Evolutionary conservation across 2,113 vertebrate genomes (phyloP), one percentile per base, ranked within the genome.

Genomic region (Porphyrio hochstetteri): DNA sequence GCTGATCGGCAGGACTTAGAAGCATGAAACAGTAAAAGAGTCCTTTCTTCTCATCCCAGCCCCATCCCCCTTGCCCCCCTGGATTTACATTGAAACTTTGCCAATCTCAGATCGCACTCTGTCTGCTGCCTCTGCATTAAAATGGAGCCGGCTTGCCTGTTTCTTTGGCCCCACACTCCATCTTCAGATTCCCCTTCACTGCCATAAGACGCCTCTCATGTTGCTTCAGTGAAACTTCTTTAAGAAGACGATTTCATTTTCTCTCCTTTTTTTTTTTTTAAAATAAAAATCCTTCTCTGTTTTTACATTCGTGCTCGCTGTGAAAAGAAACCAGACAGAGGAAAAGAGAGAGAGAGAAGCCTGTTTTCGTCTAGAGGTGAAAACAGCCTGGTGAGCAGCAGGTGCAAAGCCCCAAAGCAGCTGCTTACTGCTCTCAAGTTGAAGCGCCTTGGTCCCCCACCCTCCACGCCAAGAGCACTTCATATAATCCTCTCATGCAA

Each of bases 401-500:
- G 98, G 98, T 99, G 98, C 98, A 98, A 88, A 92, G 97, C 95
- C 97, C 97, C 96, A 94, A 98, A 98, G 98, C 98, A 99, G 98
- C 98, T 99, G 98, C 98, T 98, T 97, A 92, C 87, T 95, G 98
- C 97, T 97, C 97, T 98, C 97, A 95, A 97, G 97, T 97, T 96
- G 92, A 97, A 97, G 97, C 97, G 93, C 96, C 97, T 95, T 88
- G 94, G 97, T 97, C 97, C 96, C 97, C 97, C 96, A 96, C 96
- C 96, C 97, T 97, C 98, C 97, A 98, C 68, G 97, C 98, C 97
- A 97, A 98, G 98, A 98, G 98, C 98, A 98, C 98, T 99, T 98
- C 98, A 98, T 97, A 93, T 98, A 99, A 98, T 98, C 98, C 98
- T 98, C 98, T 98, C 98, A 91, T 98, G 98, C 98, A 98, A 98